Evolutionary conservation across 2,797 vertebrate genomes (phyloP), one percentile per base, ranked within the genome.

Genomic region (Masticophis lateralis): DNA sequence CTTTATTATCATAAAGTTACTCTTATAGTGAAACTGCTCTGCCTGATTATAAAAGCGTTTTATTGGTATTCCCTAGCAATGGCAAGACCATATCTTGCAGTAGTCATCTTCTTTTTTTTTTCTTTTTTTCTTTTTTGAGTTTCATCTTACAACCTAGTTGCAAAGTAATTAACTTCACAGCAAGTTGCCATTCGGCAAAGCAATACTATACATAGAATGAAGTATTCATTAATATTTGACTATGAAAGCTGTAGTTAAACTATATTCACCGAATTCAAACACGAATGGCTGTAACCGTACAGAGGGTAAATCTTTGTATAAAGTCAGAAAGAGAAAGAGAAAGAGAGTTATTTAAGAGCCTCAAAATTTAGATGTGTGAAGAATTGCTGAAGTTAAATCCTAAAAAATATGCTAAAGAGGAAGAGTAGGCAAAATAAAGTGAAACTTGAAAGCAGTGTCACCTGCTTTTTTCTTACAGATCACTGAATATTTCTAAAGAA

Each of bases 161-260:
- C 93, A 95, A 91, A 94, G 92, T 95, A 97, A 98, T 98, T 97
- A 98, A 95, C 94, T 97, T 97, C 96, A 89, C 95, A 97, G 95
- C 95, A 95, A 83, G 95, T 96, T 96, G 87, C 95, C 91, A 94
- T 96, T 95, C 95, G 89, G 95, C 92, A 94, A 97, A 97, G 91
- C 93, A 96, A 94, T 94, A 94, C 92, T 66, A 90, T 86, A 93
- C 87, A 94, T 93, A 96, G 95, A 96, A 96, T 93, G 94, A 97
- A 97, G 94, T 95, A 94, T 96, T 97, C 69, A 95, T 97, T 97
- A 97, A 96, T 96, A 97, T 97, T 94, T 96, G 93, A 96, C 94
- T 79, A 2, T 93, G 94, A 97, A 97, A 96, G 94, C 87, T 95
- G 93, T 93, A 96, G 94, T 97, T 96, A 96, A 96, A 92, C 89